Percentiles rank a stretch among this genome's conserved stretches.
Evolutionary conservation across 2,888 invertebrate species (phyloP).

Genomic region (Idaea dimidiata): DNA sequence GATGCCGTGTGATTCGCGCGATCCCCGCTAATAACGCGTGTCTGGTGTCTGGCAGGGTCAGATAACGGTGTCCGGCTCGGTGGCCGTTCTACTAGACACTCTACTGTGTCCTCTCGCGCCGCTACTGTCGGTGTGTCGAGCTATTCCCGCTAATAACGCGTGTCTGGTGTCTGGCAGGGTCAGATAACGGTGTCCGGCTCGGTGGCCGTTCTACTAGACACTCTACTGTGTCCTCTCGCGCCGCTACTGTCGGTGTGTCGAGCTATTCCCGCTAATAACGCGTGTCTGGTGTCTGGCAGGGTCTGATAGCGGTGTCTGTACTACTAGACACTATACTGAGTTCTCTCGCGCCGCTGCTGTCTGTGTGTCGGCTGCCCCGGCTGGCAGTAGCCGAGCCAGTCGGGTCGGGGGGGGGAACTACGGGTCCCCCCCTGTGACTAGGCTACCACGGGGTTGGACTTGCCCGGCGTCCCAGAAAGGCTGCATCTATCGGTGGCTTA

Average conservation of each 20-base stretch:
- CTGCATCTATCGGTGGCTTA: no score
- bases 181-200: conserved; percentile 97
- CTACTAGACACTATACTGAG: conserved; percentile 95
- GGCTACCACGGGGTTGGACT: no score
- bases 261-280: conserved; percentile 91
- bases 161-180: conserved; percentile 77
- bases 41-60: conserved; percentile 83
- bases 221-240: conserved; percentile 93
- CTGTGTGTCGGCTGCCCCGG: no score
- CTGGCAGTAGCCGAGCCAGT: no score
- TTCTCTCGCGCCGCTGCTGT: conserved; percentile 93
- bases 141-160: conserved; percentile 88
- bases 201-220: conserved; percentile 94
- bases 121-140: conserved; percentile 91
- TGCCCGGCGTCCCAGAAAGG: no score
- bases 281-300: conserved; percentile 67
- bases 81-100: conserved; percentile 95
- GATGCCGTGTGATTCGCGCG: no score
- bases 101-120: conserved; percentile 95
- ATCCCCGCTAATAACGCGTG: no score
- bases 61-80: conserved; percentile 96
- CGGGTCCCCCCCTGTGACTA: no score
- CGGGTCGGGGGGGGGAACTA: no score
- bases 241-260: conserved; percentile 93
- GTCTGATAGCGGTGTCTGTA: conserved; percentile 96